Evolutionary conservation across 2,797 vertebrate genomes (phyloP).

Genomic region (Enteromius unitaeniatus): DNA sequence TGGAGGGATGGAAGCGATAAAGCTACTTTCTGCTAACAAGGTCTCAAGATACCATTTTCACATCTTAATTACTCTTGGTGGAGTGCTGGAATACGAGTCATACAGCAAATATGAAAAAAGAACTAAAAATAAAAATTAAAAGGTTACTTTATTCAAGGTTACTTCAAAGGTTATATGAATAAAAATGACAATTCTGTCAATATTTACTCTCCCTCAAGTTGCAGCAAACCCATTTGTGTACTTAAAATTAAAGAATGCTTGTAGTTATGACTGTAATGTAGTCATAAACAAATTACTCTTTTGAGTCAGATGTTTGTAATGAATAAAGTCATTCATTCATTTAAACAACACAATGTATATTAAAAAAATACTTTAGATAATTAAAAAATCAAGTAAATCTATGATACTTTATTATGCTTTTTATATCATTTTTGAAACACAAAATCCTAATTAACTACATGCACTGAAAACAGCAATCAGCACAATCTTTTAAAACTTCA

Average conservation of each 20-base stretch:
- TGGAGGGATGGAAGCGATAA: slow-evolving; percentile 20
- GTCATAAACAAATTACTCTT: neutral
- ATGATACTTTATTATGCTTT: neutral
- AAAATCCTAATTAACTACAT: neutral
- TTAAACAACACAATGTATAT: neutral
- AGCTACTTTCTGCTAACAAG: slow-evolving; percentile 36
- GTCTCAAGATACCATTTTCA: slow-evolving; percentile 32
- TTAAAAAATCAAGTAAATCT: neutral
- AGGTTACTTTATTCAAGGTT: neutral
- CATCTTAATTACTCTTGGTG: slow-evolving; percentile 31
- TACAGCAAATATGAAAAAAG: neutral
- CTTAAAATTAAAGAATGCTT: neutral
- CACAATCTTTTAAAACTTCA: neutral
- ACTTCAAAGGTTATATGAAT: neutral
- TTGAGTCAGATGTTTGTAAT: neutral
- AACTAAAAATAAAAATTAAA: neutral
- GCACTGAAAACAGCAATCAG: neutral
- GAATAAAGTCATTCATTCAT: neutral
- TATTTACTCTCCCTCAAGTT: neutral
- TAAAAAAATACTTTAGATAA: neutral
- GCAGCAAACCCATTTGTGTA: neutral
- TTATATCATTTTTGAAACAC: neutral
- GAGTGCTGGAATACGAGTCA: slow-evolving; percentile 8
- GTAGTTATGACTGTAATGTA: neutral
- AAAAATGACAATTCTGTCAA: neutral